Conservation (phyloP, 2,888 invertebrate genomes). For the Patella pellucida region DNA sequence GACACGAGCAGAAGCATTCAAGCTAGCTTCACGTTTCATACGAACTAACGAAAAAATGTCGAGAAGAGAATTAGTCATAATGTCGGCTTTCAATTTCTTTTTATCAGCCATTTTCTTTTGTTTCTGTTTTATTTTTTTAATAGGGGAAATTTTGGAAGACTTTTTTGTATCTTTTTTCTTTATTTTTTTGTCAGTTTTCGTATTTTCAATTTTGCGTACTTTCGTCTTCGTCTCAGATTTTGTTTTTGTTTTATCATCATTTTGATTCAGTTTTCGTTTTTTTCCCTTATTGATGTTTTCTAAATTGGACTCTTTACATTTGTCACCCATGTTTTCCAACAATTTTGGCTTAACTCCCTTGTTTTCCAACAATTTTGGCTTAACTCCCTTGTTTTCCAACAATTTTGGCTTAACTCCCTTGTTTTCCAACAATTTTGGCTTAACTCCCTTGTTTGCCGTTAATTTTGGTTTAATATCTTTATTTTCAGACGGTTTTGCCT, state of each 20-base stretch:
- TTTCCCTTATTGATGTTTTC: slow-evolving; percentile 4
- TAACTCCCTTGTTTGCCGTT: not conserved
- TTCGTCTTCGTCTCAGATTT: slow-evolving; percentile 7
- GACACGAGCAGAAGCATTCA: slow-evolving; percentile 58
- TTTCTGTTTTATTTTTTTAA: slow-evolving; percentile 8
- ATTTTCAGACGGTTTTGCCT: too few species aligned
- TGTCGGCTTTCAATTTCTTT: slow-evolving; percentile 22
- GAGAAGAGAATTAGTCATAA: slow-evolving; percentile 25
- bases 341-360: not conserved
- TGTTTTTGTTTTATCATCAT: not conserved
- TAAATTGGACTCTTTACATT: slow-evolving; percentile 1
- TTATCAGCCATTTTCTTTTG: slow-evolving; percentile 16
- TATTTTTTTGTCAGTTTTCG: slow-evolving; percentile 12
- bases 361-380: not conserved
- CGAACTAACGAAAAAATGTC: slow-evolving; percentile 33
- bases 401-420: too few species aligned
- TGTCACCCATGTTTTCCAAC: slow-evolving; percentile 11
- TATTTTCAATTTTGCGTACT: slow-evolving; percentile 18
- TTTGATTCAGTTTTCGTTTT: not conserved
- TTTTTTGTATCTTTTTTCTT: slow-evolving; percentile 21
- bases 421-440: not conserved
- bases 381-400: too few species aligned
- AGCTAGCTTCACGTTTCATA: slow-evolving; percentile 58
- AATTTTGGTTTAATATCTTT: too few species aligned
- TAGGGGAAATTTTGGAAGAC: not conserved